Percentiles rank a stretch among this genome's conserved stretches.
Evolutionary conservation across 1,140 invertebrate species (phyloP).

Genomic region (Ceratina calcarata): DNA sequence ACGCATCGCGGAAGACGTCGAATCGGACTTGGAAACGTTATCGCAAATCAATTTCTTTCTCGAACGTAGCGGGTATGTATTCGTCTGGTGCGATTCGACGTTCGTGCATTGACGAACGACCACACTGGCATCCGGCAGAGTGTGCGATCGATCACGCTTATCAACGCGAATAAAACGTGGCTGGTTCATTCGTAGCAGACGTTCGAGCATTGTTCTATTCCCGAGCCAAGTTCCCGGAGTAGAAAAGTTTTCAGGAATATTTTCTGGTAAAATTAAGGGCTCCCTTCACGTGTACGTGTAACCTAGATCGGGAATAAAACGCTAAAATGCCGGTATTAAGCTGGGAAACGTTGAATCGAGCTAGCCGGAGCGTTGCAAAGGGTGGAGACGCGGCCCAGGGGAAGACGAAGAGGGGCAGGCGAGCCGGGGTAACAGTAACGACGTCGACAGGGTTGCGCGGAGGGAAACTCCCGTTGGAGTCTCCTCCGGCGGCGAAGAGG

Average conservation of each 20-base stretch:
- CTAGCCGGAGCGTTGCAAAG: conserved; percentile 27
- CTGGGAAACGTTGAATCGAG: conserved; percentile 49
- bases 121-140: too few relatives aligned
- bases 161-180: too few relatives aligned
- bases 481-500: conserved; percentile 73
- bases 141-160: too few relatives aligned
- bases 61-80: too few relatives aligned
- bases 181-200: too few relatives aligned
- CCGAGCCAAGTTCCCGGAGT: too few relatives aligned
- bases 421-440: conserved; percentile 62
- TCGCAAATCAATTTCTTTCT: not conserved
- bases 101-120: too few relatives aligned
- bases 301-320: conserved; percentile 55
- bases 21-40: not conserved
- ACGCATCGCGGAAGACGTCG: not conserved
- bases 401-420: conserved; percentile 34
- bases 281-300: not conserved
- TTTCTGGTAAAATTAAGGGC: not conserved
- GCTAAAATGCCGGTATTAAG: conserved; percentile 59
- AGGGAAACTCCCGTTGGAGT: conserved; percentile 70
- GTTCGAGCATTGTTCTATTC: too few relatives aligned
- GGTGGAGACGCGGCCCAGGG: conserved; percentile 43
- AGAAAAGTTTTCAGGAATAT: not conserved
- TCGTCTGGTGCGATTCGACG: too few relatives aligned
- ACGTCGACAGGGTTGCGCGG: conserved; percentile 68